These are phyloP conservation scores for Eupeodes luniger DNA, from an alignment of 2,888 invertebrate species.

Conservation along the genomic window DNA sequence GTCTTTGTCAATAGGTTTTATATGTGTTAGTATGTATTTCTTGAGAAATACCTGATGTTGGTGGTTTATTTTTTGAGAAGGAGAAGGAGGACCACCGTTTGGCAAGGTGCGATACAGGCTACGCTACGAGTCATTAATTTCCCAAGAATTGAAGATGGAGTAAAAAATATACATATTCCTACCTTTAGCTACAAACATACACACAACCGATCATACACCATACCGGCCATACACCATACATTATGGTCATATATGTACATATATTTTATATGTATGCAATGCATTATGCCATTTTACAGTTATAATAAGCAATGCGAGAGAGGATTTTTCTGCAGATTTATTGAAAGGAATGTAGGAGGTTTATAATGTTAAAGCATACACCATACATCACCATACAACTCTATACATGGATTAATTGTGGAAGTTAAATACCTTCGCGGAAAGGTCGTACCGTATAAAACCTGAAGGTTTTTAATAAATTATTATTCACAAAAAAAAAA, in stretches of 20 bases:
- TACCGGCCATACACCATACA: constrained; percentile 18
- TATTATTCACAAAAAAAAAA: constrained; percentile 5
- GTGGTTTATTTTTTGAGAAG: neutral
- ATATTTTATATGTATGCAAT: neutral
- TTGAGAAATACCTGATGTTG: constrained; percentile 10
- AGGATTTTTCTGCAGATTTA: constrained; percentile 36
- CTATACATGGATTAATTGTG: constrained; percentile 49
- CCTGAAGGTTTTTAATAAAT: constrained; percentile 39
- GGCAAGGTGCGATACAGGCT: constrained; percentile 63
- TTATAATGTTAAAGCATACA: neutral
- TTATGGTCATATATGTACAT: neutral
- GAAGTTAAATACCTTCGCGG: constrained; percentile 46
- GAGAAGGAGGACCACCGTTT: constrained; percentile 24
- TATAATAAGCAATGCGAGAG: constrained; percentile 44
- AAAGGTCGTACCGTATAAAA: constrained; percentile 24
- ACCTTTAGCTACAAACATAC: too few species aligned
- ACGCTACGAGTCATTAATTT: constrained; percentile 55
- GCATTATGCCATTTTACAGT: constrained; percentile 47
- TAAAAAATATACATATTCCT: neutral
- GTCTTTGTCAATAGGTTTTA: neutral
- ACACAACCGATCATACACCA: neutral
- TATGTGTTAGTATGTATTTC: neutral
- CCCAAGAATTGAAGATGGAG: constrained; percentile 50
- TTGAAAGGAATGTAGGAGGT: constrained; percentile 26
- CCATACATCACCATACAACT: neutral